A percentile compares a stretch with the other conserved stretches of the same genome.
These are phyloP conservation scores for Drosophila trichaetosa DNA, from an alignment of 2,888 invertebrate genomes.

Conservation along the genomic window DNA sequence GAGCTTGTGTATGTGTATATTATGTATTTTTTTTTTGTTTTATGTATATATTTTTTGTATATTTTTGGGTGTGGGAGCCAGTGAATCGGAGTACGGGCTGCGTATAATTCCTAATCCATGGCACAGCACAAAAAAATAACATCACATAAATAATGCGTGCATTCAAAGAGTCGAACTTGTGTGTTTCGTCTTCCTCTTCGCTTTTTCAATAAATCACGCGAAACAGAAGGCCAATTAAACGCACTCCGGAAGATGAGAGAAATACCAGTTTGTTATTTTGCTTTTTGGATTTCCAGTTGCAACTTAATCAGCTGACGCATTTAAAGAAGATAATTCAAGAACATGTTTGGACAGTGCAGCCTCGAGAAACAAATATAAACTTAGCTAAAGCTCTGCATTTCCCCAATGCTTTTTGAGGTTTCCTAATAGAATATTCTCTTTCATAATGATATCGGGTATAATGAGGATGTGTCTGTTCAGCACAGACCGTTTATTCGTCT, in stretches of 20 bases:
- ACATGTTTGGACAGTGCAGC: neutral
- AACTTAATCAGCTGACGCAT: conserved; percentile 44
- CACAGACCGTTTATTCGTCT: neutral
- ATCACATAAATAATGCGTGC: conserved; percentile 72
- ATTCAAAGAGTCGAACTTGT: conserved; percentile 25
- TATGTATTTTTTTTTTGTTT: no score
- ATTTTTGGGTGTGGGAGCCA: conserved; percentile 38
- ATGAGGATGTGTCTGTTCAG: neutral
- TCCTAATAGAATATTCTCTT: neutral
- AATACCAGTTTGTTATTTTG: conserved; percentile 13
- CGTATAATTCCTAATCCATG: conserved; percentile 80
- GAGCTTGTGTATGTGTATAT: no score
- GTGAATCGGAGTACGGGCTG: conserved; percentile 9
- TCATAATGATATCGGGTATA: neutral
- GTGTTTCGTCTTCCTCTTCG: conserved; percentile 35
- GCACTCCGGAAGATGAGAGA: conserved; percentile 29
- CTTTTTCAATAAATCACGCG: conserved; percentile 75
- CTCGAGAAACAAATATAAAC: neutral
- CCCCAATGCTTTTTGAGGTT: neutral
- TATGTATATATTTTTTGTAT: neutral
- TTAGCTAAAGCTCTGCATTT: neutral
- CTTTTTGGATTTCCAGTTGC: conserved; percentile 34
- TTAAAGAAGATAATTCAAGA: neutral
- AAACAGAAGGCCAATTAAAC: conserved; percentile 72
- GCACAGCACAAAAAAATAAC: conserved; percentile 69